Conservation (phyloP, 2,113 vertebrate species). For the Cephalopterus ornatus region DNA sequence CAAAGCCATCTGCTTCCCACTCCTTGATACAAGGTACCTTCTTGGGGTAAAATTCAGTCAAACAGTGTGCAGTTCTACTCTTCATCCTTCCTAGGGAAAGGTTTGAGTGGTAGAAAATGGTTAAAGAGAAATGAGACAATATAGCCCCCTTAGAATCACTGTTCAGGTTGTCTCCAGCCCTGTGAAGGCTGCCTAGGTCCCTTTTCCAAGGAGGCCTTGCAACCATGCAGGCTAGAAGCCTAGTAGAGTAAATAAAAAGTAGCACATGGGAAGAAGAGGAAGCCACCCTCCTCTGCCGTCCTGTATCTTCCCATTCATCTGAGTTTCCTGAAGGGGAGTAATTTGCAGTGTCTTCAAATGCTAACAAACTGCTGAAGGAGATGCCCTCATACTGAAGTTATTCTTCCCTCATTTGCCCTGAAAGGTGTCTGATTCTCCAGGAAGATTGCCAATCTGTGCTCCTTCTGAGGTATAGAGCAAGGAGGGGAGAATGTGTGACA, state of each 20-base stretch:
- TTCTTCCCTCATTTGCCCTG: not conserved
- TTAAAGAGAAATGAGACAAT: not conserved
- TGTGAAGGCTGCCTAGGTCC: not conserved
- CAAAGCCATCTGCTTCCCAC: not conserved
- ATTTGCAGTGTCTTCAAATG: not conserved
- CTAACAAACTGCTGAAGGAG: not conserved
- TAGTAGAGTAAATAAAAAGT: not conserved
- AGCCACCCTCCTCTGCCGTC: not conserved
- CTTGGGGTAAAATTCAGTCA: not conserved
- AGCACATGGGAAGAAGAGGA: not conserved
- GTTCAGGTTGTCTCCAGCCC: not conserved
- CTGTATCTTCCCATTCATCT: not conserved
- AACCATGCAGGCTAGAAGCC: not conserved
- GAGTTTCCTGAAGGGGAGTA: not conserved
- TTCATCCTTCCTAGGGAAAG: not conserved
- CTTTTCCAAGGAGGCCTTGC: not conserved
- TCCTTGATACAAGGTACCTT: not conserved
- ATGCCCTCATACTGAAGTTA: not conserved
- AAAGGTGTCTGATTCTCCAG: not conserved
- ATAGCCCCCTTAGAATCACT: not conserved
- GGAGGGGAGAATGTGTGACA: not conserved
- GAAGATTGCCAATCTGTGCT: not conserved
- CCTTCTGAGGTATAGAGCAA: not conserved
- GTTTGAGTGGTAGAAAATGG: not conserved
- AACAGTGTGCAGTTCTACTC: not conserved